Percentiles rank a stretch among this genome's conserved stretches.
These are phyloP conservation scores for Neuroscelio doddi DNA, from an alignment of 2,888 invertebrate genomes.

Conservation along the genomic window DNA sequence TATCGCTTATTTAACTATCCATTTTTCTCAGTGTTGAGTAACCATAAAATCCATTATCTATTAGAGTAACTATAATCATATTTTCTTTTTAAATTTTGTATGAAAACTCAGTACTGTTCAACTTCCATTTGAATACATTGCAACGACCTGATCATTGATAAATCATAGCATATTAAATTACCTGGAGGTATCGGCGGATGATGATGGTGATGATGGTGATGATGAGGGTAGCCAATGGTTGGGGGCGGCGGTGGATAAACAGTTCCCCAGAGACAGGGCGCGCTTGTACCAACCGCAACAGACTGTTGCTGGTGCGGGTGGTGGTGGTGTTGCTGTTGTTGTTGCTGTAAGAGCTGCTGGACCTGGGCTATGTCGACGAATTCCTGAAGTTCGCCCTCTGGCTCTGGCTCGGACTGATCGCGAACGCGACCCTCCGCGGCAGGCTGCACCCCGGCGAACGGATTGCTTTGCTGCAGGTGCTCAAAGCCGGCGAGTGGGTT, in stretches of 20 bases:
- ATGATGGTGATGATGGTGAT: slow-evolving; percentile 63
- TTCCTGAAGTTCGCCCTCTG: slow-evolving; percentile 74
- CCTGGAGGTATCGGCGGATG: slow-evolving; percentile 58
- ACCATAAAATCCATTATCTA: no score
- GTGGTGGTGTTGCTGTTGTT: slow-evolving; percentile 73
- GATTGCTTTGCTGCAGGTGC: slow-evolving; percentile 65
- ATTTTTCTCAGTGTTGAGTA: no score
- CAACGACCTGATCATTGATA: no score
- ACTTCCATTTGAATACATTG: no score
- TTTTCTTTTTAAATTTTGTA: no score
- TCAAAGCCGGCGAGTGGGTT: slow-evolving; percentile 69
- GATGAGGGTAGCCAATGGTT: slow-evolving; percentile 61
- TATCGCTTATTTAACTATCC: no score
- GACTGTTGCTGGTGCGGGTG: slow-evolving; percentile 57
- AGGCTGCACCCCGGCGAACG: slow-evolving; percentile 59
- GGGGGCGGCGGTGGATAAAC: slow-evolving; percentile 66
- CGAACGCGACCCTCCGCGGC: slow-evolving; percentile 57
- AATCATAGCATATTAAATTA: no score
- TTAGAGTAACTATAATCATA: no score
- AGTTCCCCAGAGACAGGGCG: slow-evolving; percentile 58
- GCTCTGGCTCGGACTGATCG: slow-evolving; percentile 58
- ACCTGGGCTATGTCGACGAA: slow-evolving; percentile 90
- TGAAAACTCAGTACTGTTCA: no score
- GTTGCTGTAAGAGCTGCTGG: slow-evolving; percentile 81
- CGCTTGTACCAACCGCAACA: slow-evolving; percentile 47